Conservation (phyloP, 2,888 invertebrate genomes). For the Lycocerus yunnanus region DNA sequence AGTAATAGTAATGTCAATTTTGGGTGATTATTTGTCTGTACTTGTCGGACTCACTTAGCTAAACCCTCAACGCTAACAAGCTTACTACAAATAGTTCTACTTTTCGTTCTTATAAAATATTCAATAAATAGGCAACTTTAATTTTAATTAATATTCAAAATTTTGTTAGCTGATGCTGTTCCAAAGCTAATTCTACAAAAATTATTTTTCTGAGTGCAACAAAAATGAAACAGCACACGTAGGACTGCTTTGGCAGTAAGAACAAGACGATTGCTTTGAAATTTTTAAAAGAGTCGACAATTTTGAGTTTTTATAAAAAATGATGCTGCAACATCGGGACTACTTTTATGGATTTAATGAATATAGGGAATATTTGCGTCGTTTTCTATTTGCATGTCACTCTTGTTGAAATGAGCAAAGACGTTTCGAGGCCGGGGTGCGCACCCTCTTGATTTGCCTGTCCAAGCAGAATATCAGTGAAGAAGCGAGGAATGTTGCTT, state of each 20-base stretch:
- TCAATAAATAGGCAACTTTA: too few relatives aligned
- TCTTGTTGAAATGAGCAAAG: slow-evolving; percentile 49
- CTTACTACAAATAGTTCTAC: too few relatives aligned
- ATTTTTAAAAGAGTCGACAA: neutral
- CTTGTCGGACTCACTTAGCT: too few relatives aligned
- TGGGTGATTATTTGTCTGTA: too few relatives aligned
- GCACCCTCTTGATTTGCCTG: slow-evolving; percentile 35
- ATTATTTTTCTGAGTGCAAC: neutral
- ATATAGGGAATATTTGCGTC: slow-evolving; percentile 48
- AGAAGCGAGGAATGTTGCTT: slow-evolving; percentile 40
- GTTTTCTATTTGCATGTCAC: slow-evolving; percentile 52
- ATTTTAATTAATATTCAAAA: too few relatives aligned
- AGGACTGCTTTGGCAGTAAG: neutral
- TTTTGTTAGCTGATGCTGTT: too few relatives aligned
- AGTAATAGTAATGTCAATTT: too few relatives aligned
- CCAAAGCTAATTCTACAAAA: too few relatives aligned
- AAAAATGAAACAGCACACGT: neutral
- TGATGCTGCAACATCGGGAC: neutral
- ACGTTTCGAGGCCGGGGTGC: slow-evolving; percentile 43
- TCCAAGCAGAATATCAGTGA: slow-evolving; percentile 37
- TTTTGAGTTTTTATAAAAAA: neutral
- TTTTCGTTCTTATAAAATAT: too few relatives aligned
- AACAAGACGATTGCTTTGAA: neutral
- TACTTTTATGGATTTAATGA: slow-evolving; percentile 44
- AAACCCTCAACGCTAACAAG: too few relatives aligned